A percentile compares a stretch with the other conserved stretches of the same genome.
Evolutionary conservation across 2,888 invertebrate genomes (phyloP).

Genomic region (Caradrina clavipalpis): DNA sequence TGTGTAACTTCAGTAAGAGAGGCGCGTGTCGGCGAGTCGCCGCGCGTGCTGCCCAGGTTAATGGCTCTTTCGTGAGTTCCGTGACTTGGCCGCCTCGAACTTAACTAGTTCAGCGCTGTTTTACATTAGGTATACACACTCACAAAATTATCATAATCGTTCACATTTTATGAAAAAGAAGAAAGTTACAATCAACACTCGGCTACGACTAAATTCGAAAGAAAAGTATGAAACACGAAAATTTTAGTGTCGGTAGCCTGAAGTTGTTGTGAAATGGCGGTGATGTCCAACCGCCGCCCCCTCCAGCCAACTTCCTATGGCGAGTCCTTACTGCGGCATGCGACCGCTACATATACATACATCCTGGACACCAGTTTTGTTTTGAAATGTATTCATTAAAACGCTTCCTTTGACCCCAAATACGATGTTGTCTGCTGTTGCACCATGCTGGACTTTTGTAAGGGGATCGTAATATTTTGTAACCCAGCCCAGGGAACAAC

Average conservation of each 20-base stretch:
- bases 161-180: conserved; percentile 20
- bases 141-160: conserved; percentile 44
- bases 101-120: conserved; percentile 50
- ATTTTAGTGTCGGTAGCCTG: not conserved
- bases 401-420: not conserved
- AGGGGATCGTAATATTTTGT: not conserved
- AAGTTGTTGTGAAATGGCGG: too few relatives aligned
- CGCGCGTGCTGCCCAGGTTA: conserved; percentile 30
- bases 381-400: not conserved
- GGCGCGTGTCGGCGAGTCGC: conserved; percentile 10
- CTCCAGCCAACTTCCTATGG: too few relatives aligned
- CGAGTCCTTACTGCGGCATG: not conserved
- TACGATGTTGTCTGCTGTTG: not conserved
- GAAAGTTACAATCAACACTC: not conserved
- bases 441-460: not conserved
- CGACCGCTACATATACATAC: not conserved
- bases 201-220: not conserved
- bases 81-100: conserved; percentile 45
- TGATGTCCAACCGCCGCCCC: not conserved
- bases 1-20: conserved; percentile 8
- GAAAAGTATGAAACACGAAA: not conserved
- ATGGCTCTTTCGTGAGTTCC: conserved; percentile 53
- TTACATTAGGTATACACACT: conserved; percentile 51
- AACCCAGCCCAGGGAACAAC: not conserved
- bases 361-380: not conserved